These are phyloP conservation scores for Reticulitermes speratus DNA, from an alignment of 1,140 invertebrate species.

Conservation along the genomic window DNA sequence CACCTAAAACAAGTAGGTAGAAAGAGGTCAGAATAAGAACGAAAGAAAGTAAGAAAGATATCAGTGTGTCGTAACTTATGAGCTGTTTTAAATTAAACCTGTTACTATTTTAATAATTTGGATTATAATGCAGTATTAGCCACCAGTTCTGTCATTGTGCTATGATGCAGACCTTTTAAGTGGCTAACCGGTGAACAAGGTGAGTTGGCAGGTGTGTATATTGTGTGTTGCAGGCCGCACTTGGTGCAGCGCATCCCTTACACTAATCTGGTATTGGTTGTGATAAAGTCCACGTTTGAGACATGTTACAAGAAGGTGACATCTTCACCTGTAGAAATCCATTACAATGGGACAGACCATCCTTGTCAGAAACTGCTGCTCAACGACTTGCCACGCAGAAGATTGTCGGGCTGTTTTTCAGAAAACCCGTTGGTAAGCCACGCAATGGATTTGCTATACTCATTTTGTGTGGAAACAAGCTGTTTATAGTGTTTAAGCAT, in stretches of 20 bases:
- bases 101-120: too few relatives aligned
- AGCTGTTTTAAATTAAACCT: too few relatives aligned
- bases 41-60: too few relatives aligned
- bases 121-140: too few relatives aligned
- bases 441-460: neutral
- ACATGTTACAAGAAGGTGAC: conserved; percentile 47
- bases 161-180: too few relatives aligned
- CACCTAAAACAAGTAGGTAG: too few relatives aligned
- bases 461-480: neutral
- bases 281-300: conserved; percentile 54
- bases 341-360: conserved; percentile 49
- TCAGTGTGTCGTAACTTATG: too few relatives aligned
- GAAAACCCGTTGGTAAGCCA: conserved; percentile 63
- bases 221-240: conserved; percentile 59
- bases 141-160: too few relatives aligned
- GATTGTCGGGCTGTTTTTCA: conserved; percentile 70
- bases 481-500: too few relatives aligned
- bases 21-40: too few relatives aligned
- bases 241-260: conserved; percentile 68
- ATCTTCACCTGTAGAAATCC: conserved; percentile 44
- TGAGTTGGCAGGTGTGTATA: too few relatives aligned
- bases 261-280: conserved; percentile 78
- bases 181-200: too few relatives aligned
- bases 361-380: conserved; percentile 74
- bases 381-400: conserved; percentile 63